Evolutionary conservation across 2,888 invertebrate genomes (phyloP).

Genomic region (Suillia variegata): DNA sequence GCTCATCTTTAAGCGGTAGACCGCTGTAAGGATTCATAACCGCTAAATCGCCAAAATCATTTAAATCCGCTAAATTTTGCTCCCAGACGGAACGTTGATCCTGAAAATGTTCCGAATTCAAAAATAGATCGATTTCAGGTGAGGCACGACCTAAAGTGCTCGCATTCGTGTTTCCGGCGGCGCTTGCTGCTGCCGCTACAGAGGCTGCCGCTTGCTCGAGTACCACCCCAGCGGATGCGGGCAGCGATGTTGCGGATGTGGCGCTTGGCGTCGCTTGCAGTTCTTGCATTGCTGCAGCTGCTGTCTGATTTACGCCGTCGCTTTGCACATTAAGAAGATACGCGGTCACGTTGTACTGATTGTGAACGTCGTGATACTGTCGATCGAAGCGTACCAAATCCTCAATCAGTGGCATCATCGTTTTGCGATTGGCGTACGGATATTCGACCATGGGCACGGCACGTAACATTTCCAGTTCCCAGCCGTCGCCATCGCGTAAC

Average conservation of each 20-base stretch:
- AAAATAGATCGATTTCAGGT: slow-evolving; percentile 48
- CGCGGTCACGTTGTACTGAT: slow-evolving; percentile 65
- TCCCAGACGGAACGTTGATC: slow-evolving; percentile 63
- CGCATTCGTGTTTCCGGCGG: slow-evolving; percentile 15
- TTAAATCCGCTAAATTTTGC: slow-evolving; percentile 67
- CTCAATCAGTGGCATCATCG: slow-evolving; percentile 61
- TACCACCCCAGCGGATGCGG: slow-evolving; percentile 21
- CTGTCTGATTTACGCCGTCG: slow-evolving; percentile 49
- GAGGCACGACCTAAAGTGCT: slow-evolving; percentile 22
- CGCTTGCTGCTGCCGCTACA: slow-evolving; percentile 25
- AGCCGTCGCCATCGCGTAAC: slow-evolving; percentile 56
- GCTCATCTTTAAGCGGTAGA: slow-evolving; percentile 60
- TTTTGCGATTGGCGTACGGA: slow-evolving; percentile 59
- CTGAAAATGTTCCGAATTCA: slow-evolving; percentile 55
- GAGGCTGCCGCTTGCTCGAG: slow-evolving; percentile 16
- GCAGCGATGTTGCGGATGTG: slow-evolving; percentile 14
- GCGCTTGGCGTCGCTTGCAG: slow-evolving; percentile 37
- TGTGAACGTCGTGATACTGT: slow-evolving; percentile 62
- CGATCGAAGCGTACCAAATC: slow-evolving; percentile 67
- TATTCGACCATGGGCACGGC: slow-evolving; percentile 56
- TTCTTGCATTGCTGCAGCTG: slow-evolving; percentile 53
- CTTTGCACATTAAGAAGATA: slow-evolving; percentile 68
- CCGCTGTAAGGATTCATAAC: slow-evolving; percentile 47
- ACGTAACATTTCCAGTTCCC: slow-evolving; percentile 60
- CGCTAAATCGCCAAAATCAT: slow-evolving; percentile 62